Evolutionary conservation across 2,888 invertebrate species (phyloP).

Genomic region (Blastobasis lacticolella): DNA sequence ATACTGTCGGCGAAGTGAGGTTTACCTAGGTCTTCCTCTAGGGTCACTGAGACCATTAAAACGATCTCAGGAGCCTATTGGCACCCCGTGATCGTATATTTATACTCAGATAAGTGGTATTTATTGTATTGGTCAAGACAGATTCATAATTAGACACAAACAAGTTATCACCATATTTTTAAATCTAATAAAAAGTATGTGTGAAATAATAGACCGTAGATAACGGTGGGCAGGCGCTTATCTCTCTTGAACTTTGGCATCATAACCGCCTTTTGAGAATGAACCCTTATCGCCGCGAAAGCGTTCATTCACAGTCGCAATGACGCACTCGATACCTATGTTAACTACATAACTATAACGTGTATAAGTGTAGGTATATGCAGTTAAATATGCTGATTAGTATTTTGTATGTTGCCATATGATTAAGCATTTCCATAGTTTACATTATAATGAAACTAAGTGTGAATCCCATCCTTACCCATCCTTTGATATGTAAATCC

Average conservation of each 20-base stretch:
- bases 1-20: no score
- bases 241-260: slow-evolving; percentile 56
- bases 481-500: no score
- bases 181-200: not conserved
- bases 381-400: not conserved
- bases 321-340: slow-evolving; percentile 15
- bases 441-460: no score
- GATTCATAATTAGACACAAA: no score
- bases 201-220: not conserved
- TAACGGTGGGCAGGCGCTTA: slow-evolving; percentile 29
- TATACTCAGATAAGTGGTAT: no score
- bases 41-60: no score
- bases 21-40: no score
- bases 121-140: no score
- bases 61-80: no score
- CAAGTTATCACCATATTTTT: not conserved
- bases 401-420: not conserved
- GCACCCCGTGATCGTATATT: no score
- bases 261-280: slow-evolving; percentile 54
- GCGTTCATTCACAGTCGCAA: slow-evolving; percentile 52
- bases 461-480: no score
- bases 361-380: not conserved
- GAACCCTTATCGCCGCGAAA: slow-evolving; percentile 51
- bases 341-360: not conserved
- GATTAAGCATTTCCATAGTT: no score